A percentile compares a stretch with the other conserved stretches of the same genome.
Conservation (phyloP, 2,113 vertebrate genomes). For the Macaca mulatta region DNA sequence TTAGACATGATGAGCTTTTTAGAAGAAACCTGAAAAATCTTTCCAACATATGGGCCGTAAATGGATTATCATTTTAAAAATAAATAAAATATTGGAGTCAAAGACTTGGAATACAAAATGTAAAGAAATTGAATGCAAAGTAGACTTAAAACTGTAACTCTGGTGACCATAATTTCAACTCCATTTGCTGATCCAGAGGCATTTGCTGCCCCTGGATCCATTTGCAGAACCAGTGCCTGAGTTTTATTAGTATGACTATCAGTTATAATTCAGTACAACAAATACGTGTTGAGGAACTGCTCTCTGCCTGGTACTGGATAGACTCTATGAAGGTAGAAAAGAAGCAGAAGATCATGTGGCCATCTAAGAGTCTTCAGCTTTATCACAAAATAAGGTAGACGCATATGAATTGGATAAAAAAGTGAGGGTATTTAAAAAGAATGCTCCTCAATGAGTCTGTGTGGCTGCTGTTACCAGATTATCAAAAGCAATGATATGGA, state of each 20-base stretch:
- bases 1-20: background rate
- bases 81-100: slow-evolving; percentile 17
- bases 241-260: background rate
- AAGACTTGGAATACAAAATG: background rate
- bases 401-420: background rate
- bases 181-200: background rate
- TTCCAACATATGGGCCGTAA: background rate
- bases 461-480: background rate
- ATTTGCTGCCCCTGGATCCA: background rate
- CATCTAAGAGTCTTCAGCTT: background rate
- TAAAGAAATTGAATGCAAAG: background rate
- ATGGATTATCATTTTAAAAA: slow-evolving; percentile 1
- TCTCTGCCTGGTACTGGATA: background rate
- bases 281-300: background rate
- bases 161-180: background rate
- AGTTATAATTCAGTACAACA: background rate
- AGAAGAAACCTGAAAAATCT: background rate
- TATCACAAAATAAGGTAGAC: background rate
- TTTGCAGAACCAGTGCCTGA: background rate
- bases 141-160: background rate
- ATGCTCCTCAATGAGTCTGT: background rate
- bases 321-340: background rate
- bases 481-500: background rate
- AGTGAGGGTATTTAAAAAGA: background rate
- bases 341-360: background rate